Percentiles rank a stretch among this genome's conserved stretches.
These are phyloP conservation scores for Ianthella basta DNA, from an alignment of 37 sponge, comb jelly and placozoan species.

Conservation along the genomic window DNA sequence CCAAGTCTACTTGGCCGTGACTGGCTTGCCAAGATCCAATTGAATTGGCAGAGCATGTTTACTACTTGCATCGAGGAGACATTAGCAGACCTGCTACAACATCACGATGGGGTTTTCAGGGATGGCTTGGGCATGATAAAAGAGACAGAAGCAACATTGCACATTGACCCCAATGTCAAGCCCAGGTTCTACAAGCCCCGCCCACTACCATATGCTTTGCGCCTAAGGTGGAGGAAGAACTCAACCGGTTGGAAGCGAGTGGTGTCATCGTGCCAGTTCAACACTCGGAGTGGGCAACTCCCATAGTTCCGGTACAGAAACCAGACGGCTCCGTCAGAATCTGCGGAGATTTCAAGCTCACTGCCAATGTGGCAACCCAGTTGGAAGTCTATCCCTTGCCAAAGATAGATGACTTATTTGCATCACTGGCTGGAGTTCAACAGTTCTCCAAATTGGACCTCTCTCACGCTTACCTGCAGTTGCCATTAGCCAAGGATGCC, in stretches of 20 bases:
- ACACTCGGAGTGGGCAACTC: constrained; percentile 53
- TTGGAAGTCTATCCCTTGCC: constrained; percentile 6
- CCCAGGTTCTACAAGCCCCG: constrained; percentile 2
- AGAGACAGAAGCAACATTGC: neutral
- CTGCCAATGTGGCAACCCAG: neutral
- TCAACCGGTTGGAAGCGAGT: constrained; percentile 17
- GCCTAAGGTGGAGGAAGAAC: constrained; percentile 33
- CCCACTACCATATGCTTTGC: neutral
- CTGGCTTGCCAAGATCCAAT: constrained; percentile 26
- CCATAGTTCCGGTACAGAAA: constrained; percentile 56
- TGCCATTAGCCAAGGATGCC: constrained; percentile 8
- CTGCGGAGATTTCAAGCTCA: constrained; percentile 61
- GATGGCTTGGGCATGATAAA: constrained; percentile 28
- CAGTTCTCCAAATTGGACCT: constrained; percentile 21
- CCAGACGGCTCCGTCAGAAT: constrained; percentile 51
- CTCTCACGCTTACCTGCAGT: constrained; percentile 24
- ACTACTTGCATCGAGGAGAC: neutral
- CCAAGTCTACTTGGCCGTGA: constrained; percentile 16
- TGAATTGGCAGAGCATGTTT: constrained; percentile 14
- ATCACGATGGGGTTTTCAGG: constrained; percentile 23
- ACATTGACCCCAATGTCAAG: neutral
- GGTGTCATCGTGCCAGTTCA: constrained; percentile 48
- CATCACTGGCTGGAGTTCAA: constrained; percentile 14
- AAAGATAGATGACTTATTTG: constrained; percentile 20
- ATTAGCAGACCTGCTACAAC: neutral